phyloP scores from a whole-genome alignment of 53 echinoderm and acorn worm species.

The Patiria pectinifera region DNA sequence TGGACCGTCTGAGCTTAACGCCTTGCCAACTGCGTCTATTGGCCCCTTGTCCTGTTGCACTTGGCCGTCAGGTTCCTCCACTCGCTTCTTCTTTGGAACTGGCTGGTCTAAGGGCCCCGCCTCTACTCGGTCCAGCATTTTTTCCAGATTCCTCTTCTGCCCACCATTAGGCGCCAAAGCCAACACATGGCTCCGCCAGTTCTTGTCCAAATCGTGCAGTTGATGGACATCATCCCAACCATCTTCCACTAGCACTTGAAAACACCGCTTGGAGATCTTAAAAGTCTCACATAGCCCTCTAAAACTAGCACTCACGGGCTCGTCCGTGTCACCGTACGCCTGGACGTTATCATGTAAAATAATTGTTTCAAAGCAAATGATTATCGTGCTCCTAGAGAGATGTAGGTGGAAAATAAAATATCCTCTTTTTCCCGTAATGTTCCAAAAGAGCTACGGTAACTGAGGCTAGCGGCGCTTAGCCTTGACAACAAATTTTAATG shows the following conservation, averaged over 20 bases:
- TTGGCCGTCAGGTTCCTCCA: too few species aligned
- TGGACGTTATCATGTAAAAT: too few species aligned
- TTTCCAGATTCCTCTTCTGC: slow-evolving; percentile 14
- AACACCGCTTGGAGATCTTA: neutral
- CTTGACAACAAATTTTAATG: too few species aligned
- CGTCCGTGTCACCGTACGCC: slow-evolving; percentile 3
- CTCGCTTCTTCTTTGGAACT: neutral
- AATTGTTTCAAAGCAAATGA: too few species aligned
- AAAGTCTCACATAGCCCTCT: slow-evolving; percentile 12
- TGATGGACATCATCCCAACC: slow-evolving; percentile 8
- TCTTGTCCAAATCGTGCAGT: neutral
- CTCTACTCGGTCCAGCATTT: slow-evolving; percentile 4
- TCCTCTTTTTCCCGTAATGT: too few species aligned
- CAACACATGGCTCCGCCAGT: neutral
- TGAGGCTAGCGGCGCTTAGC: too few species aligned
- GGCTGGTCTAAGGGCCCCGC: slow-evolving; percentile 3
- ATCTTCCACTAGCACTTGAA: slow-evolving; percentile 6
- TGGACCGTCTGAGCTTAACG: too few species aligned
- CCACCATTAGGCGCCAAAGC: slow-evolving; percentile 12
- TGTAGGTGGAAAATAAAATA: too few species aligned
- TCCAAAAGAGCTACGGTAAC: too few species aligned
- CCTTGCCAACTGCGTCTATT: too few species aligned
- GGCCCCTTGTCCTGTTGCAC: too few species aligned
- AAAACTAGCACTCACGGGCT: neutral
- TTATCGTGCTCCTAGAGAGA: too few species aligned